Conservation (phyloP, 2,888 invertebrate genomes). For the Cephus pygmeus region DNA sequence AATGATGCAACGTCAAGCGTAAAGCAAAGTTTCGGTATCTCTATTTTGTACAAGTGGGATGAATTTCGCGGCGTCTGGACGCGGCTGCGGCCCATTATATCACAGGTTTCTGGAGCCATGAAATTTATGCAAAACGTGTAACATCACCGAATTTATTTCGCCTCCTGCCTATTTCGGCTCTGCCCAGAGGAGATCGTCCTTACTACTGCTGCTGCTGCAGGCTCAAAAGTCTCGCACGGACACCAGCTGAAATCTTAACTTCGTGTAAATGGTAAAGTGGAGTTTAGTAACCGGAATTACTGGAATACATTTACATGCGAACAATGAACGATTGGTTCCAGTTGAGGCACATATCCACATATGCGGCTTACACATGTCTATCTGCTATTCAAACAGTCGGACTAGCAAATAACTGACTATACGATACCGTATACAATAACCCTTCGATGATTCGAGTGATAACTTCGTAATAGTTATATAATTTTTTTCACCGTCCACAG, state of each 20-base stretch:
- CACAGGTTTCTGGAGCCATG: slow-evolving; percentile 10
- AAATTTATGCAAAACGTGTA: slow-evolving; percentile 24
- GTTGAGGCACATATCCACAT: not conserved
- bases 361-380: not conserved
- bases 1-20: not conserved
- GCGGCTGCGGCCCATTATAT: not conserved
- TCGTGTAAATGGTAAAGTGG: not conserved
- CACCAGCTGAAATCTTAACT: not conserved
- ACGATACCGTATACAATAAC: not conserved
- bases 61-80: not conserved
- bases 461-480: not conserved
- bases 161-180: not conserved
- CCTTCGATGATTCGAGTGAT: not conserved
- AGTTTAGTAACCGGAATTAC: slow-evolving; percentile 3
- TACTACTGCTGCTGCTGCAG: not conserved
- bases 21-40: not conserved
- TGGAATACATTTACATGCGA: slow-evolving; percentile 17
- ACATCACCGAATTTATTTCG: slow-evolving; percentile 8
- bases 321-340: slow-evolving; percentile 26
- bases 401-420: not conserved
- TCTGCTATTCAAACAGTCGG: not conserved
- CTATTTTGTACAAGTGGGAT: not conserved
- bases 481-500: not conserved
- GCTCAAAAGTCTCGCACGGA: not conserved
- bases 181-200: not conserved